Evolutionary conservation across 2,113 vertebrate genomes (phyloP).

Genomic region (Tylochromis polylepis): DNA sequence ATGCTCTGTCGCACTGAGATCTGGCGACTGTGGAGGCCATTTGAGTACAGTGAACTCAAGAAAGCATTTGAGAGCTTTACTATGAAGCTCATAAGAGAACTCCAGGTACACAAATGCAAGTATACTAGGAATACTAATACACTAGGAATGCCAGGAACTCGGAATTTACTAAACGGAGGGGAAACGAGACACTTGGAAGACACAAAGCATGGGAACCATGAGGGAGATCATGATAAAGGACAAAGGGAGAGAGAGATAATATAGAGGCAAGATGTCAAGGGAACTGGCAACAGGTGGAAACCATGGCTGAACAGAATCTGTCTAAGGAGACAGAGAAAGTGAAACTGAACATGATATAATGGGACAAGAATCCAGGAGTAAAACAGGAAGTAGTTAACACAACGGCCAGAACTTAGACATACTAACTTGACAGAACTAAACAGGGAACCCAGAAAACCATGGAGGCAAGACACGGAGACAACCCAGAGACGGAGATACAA

Average conservation of each 20-base stretch:
- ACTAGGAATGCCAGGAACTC: not conserved
- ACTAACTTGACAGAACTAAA: not conserved
- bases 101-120: fast-evolving
- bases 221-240: not conserved
- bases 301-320: not conserved
- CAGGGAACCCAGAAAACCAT: not conserved
- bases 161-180: not conserved
- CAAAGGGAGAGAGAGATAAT: not conserved
- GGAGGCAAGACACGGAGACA: not conserved
- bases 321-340: not conserved
- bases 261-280: not conserved
- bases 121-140: not conserved
- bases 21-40: not conserved
- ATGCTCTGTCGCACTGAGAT: not conserved
- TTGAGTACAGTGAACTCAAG: not conserved
- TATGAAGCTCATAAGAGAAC: not conserved
- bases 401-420: not conserved
- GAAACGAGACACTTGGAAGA: not conserved
- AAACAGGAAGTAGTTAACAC: not conserved
- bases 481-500: not conserved
- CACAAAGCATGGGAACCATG: not conserved
- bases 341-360: not conserved
- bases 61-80: not conserved
- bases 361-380: not conserved
- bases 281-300: not conserved